phyloP scores from a whole-genome alignment of 2,113 vertebrate genomes.

The Ahaetulla prasina region DNA sequence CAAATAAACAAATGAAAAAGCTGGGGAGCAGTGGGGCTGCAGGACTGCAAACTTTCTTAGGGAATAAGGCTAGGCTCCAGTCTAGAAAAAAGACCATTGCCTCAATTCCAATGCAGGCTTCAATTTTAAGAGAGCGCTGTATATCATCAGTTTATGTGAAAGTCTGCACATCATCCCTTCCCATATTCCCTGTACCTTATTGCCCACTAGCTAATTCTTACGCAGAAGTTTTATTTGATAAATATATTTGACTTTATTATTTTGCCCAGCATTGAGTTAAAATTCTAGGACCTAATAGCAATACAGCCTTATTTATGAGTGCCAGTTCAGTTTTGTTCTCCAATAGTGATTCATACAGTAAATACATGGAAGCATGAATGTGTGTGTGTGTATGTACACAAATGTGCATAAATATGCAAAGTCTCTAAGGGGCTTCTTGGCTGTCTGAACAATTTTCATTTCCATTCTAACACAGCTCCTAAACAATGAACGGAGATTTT shows the following conservation, averaged over 20 bases:
- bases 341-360: not conserved
- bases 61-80: not conserved
- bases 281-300: not conserved
- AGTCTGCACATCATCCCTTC: not conserved
- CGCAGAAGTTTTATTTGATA: not conserved
- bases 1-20: not conserved
- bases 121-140: not conserved
- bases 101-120: not conserved
- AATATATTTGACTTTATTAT: not conserved
- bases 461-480: constrained; percentile 3
- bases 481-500: not conserved
- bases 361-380: not conserved
- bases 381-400: not conserved
- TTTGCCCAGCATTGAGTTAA: not conserved
- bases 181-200: not conserved
- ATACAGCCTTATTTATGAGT: not conserved
- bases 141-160: not conserved
- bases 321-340: not conserved
- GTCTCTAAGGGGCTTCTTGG: not conserved
- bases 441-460: not conserved
- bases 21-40: not conserved
- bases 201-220: not conserved
- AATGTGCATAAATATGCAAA: not conserved
- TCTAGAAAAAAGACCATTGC: not conserved
- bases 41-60: not conserved